Conservation (phyloP, 2,113 vertebrate species). For the Spea bombifrons region DNA sequence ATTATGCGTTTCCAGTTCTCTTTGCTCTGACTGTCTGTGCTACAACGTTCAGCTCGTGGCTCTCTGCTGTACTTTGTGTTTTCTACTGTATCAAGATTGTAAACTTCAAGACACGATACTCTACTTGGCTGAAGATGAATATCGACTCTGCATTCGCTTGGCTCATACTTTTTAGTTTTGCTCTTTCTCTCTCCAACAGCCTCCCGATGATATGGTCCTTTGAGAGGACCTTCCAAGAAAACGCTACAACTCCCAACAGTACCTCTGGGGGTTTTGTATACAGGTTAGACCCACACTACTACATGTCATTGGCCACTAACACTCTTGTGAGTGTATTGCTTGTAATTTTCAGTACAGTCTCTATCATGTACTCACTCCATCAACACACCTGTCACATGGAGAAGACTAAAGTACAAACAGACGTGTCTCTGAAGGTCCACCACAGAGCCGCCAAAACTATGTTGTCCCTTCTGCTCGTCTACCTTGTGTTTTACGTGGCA, state of each 20-base stretch:
- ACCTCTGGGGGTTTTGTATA: neutral
- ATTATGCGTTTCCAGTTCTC: neutral
- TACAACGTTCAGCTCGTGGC: neutral
- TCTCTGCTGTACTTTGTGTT: neutral
- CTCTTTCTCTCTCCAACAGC: neutral
- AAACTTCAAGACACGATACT: neutral
- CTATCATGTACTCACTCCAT: neutral
- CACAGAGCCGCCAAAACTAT: neutral
- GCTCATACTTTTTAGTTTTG: neutral
- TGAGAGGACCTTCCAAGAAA: neutral
- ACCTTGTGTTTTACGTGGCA: neutral
- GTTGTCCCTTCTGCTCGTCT: neutral
- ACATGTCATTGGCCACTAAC: neutral
- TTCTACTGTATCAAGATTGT: constrained; percentile 14
- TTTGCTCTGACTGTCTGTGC: neutral
- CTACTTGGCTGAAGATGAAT: neutral
- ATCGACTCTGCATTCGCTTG: neutral
- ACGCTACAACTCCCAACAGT: too few species aligned
- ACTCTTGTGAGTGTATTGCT: neutral
- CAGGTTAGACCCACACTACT: neutral
- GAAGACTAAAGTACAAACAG: neutral
- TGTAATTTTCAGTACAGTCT: neutral
- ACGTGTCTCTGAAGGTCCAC: neutral
- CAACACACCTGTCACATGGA: neutral
- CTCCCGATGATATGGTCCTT: neutral